Evolutionary conservation across 2,797 vertebrate genomes (phyloP).

Genomic region (Cercopithecus hamlyni): DNA sequence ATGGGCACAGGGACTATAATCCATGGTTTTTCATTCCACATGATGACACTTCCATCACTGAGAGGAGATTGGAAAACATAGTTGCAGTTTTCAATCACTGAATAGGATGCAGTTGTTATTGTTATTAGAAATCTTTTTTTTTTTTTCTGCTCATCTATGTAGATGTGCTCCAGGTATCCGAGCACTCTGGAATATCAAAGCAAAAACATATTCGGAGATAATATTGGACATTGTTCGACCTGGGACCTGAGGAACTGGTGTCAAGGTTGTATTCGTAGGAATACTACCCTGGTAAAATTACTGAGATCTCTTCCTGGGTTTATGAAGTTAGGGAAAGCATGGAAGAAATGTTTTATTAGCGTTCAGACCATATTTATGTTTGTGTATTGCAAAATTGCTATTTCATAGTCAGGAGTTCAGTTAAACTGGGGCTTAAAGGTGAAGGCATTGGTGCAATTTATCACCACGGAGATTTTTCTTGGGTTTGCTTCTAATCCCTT

Average conservation of each 20-base stretch:
- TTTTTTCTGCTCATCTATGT: slow-evolving; percentile 44
- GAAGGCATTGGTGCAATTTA: neutral
- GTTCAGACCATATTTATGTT: neutral
- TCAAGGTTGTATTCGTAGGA: neutral
- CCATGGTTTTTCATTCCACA: slow-evolving; percentile 48
- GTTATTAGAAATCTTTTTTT: slow-evolving; percentile 52
- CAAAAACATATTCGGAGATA: neutral
- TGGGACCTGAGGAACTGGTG: neutral
- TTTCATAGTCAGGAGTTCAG: neutral
- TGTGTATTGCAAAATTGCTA: neutral
- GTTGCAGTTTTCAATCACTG: slow-evolving; percentile 67
- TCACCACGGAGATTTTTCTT: slow-evolving; percentile 7
- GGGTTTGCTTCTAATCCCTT: neutral
- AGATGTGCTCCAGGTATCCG: neutral
- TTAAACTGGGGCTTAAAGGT: slow-evolving; percentile 14
- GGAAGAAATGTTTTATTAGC: neutral
- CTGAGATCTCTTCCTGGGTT: neutral
- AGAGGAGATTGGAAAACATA: slow-evolving; percentile 62
- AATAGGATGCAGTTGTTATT: slow-evolving; percentile 41
- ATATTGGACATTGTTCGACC: neutral
- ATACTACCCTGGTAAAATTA: neutral
- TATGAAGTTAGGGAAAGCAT: neutral
- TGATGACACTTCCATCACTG: slow-evolving; percentile 16
- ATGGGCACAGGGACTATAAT: slow-evolving; percentile 82
- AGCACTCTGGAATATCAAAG: neutral